Base-by-base conservation (phyloP, 2,888 invertebrate species). In the Biston betularia region DNA sequence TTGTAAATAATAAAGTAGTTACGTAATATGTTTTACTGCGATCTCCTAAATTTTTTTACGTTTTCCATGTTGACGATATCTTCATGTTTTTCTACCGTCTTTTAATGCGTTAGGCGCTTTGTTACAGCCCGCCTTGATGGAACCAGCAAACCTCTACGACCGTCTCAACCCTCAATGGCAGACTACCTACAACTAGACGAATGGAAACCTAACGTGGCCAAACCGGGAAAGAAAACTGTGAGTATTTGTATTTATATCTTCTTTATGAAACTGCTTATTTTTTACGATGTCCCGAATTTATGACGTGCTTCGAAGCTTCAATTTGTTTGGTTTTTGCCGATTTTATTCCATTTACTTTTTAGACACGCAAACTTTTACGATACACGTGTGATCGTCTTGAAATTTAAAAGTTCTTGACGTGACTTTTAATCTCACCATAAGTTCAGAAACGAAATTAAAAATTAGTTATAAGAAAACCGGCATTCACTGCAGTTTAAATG, bases 41-140 rank as follows among this genome's bases (percentile, higher is more conserved):
- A n/a, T 48, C 50, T 34, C 34, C 9, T 34, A 34, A 12, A 50
- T 15, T 53, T 14, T 38, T 38, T 6, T 34, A 34, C n/a, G 6
- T n/a, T 53, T 14, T 38, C 38, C 15, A 33, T 53, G 52, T 38
- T 38, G 48, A 12, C 24, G 10, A 48, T 11, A 24, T 34, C 34
- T 10, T 24, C 24, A 24, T 24, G 24, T 24, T 2, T 24, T 44
- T 48, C 10, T 34, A 38, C 44, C 15, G 45, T 55, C 65, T 33
- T 63, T 35, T 79, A 66, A 80, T 73, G 69, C 69, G 65, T n/a
- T 40, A 33, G 75, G 81, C 86, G 78, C 67, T 73, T 87, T 90
- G 92, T 95, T 95, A 34, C 94, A 98, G 99, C 98, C 81, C 97
- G 98, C 70, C 95, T 99, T 89, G 99, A 99, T 94, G 99, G 99